These are phyloP conservation scores for Macrotus californicus DNA, from an alignment of 2,113 vertebrate species.

Conservation along the genomic window DNA sequence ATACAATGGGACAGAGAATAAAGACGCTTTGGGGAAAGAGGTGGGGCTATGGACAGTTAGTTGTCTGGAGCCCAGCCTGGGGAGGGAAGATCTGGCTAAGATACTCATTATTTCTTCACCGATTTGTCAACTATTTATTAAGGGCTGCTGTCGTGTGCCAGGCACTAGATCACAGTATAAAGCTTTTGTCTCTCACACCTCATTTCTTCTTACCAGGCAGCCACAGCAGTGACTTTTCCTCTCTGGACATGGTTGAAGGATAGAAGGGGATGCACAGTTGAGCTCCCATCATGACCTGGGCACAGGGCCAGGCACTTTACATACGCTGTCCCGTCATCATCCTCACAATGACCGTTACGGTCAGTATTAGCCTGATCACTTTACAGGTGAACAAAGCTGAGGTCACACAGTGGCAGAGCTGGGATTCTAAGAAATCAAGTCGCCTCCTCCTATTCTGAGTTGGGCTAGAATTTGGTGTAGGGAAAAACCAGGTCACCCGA, in stretches of 20 bases:
- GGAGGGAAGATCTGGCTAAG: background rate
- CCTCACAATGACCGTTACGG: background rate
- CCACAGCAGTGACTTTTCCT: background rate
- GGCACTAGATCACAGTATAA: background rate
- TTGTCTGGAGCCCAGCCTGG: background rate
- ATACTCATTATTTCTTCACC: background rate
- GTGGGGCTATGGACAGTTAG: background rate
- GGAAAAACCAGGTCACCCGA: conserved; percentile 44
- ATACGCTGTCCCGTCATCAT: background rate
- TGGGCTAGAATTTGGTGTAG: background rate
- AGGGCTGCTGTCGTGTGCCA: background rate
- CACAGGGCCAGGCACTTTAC: background rate
- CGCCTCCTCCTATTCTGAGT: background rate
- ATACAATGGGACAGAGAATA: background rate
- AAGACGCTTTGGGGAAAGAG: background rate
- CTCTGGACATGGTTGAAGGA: background rate
- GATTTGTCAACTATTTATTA: background rate
- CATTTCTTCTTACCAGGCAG: background rate
- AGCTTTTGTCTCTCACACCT: background rate
- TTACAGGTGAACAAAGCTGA: background rate
- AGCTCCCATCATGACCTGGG: background rate
- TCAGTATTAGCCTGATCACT: background rate
- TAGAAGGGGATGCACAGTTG: background rate
- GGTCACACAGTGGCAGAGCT: background rate
- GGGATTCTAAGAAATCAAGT: conserved; percentile 16